Conservation (phyloP, 2,888 invertebrate genomes). For the Synanthedon formicaeformis region DNA sequence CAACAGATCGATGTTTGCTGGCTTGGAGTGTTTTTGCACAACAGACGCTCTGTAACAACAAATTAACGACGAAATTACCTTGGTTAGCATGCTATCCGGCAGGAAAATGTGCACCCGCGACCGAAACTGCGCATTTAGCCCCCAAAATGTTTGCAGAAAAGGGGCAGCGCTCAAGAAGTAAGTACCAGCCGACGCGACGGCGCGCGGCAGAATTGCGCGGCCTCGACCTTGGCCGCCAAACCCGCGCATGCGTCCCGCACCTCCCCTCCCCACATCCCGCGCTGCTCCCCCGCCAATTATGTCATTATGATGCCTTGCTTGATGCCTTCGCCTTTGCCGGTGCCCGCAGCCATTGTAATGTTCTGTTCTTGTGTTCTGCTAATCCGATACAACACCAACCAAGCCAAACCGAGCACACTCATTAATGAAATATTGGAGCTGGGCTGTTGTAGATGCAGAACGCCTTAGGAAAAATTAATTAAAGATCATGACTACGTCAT, state of each 20-base stretch:
- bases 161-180: conserved; percentile 37
- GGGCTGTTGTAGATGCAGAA: too few species aligned
- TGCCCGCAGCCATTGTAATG: neutral
- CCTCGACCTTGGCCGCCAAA: conserved; percentile 72
- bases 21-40: neutral
- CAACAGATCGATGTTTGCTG: neutral
- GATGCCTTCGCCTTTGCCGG: conserved; percentile 8
- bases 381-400: neutral
- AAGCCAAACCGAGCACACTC: too few species aligned
- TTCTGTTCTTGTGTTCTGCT: neutral
- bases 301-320: conserved; percentile 59
- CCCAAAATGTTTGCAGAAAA: conserved; percentile 38
- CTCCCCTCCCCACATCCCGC: conserved; percentile 24
- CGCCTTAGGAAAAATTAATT: too few species aligned
- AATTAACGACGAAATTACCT: conserved; percentile 28
- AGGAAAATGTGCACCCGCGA: conserved; percentile 39
- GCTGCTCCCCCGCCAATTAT: conserved; percentile 55
- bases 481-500: too few species aligned
- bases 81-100: conserved; percentile 9
- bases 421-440: too few species aligned
- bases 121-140: conserved; percentile 42
- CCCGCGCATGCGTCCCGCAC: conserved; percentile 64
- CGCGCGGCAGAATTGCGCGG: conserved; percentile 64
- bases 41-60: neutral
- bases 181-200: conserved; percentile 57